Evolutionary conservation across 2,113 vertebrate species (phyloP), one percentile per base, ranked within the genome.

Genomic region (Phrynosoma platyrhinos): DNA sequence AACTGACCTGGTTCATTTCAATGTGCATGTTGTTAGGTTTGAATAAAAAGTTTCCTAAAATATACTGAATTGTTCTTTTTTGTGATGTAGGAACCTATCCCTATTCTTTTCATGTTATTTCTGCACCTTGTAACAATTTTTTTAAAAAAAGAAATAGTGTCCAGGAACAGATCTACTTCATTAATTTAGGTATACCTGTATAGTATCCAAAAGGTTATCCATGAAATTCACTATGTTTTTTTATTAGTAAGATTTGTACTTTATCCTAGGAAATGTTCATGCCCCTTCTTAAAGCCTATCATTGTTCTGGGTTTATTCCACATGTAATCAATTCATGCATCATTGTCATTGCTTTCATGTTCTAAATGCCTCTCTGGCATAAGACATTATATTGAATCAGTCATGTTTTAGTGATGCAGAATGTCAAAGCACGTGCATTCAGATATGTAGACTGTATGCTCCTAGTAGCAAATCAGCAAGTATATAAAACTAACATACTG

Each of bases 361-460:
- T 79, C 25, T 66, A 66, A 90, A 83, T 16, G 79, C 79, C 16
- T 86, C 23, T 84, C 40, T 72, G 74, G 64, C 21, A 85, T 21
- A 1, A 1, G 0, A 47, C 1, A 85, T 71, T 62, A 90, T 7
- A 40, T 4, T 89, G 32, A 47, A 83, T 58, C 42, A 25, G 23
- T 30, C 0, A 2, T 0, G 36, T 9, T 86, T 64, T 58, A 62
- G 20, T 83, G 83, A 4, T 14, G 2, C 47, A 78, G 3, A 21
- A 36, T 36, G 13, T 84, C 47, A 47, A 47, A 47, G 47, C 47
- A 30, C 12, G 20, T 8, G 4, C 81, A 62, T 47, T 47, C 14
- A 75, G 21, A 74, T 27, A 42, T 62, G 9, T 40, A 42, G 18
- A 9, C 42, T 36, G 21, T 58, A 7, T 7, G 7, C 47, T 47